phyloP scores from a whole-genome alignment of 1,140 invertebrate genomes.

The Apis cerana region DNA sequence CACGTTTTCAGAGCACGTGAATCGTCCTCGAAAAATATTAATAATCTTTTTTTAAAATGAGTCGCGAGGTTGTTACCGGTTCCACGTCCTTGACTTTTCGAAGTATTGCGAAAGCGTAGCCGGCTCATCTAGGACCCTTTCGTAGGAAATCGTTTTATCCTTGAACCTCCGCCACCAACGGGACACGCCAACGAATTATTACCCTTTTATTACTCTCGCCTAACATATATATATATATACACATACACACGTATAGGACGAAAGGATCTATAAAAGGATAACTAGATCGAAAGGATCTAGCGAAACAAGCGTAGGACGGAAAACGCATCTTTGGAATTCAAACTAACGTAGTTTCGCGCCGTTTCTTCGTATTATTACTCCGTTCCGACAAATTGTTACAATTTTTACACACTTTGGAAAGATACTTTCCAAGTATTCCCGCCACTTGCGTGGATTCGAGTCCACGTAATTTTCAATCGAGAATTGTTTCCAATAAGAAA shows the following conservation, averaged over 20 bases:
- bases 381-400: background rate
- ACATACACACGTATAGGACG: too few relatives aligned
- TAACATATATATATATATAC: background rate
- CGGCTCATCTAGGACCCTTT: conserved; percentile 39
- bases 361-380: background rate
- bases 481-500: background rate
- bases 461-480: background rate
- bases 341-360: background rate
- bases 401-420: background rate
- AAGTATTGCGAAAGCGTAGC: conserved; percentile 42
- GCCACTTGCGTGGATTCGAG: background rate
- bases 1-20: background rate
- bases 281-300: background rate
- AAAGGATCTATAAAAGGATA: conserved; percentile 4
- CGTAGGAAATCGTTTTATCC: conserved; percentile 43
- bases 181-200: background rate
- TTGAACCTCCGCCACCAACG: conserved; percentile 36
- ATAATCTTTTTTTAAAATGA: conserved; percentile 18
- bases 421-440: background rate
- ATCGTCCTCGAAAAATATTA: background rate
- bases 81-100: conserved; percentile 46
- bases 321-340: background rate
- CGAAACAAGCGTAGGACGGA: background rate
- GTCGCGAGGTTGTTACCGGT: conserved; percentile 29
- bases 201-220: background rate